Percentiles rank a stretch among this genome's conserved stretches.
Conservation (phyloP, 2,113 vertebrate species). For the Pavo muticus region DNA sequence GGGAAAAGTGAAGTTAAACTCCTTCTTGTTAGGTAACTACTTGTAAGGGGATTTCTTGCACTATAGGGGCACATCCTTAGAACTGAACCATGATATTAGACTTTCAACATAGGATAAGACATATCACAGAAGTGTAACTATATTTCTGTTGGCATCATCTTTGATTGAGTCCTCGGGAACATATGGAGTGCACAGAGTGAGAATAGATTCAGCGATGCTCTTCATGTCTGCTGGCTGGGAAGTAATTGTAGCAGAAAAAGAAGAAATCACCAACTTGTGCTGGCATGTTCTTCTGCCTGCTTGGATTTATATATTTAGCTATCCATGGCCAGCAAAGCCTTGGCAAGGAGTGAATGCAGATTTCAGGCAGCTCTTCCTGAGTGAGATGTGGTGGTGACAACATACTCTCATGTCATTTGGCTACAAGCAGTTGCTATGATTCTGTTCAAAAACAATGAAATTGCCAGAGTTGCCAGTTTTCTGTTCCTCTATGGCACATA, state of each 20-base stretch:
- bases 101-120: neutral
- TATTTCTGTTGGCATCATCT: constrained; percentile 23
- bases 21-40: neutral
- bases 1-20: neutral
- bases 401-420: neutral
- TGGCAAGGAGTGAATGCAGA: neutral
- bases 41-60: neutral
- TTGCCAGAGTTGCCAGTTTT: neutral
- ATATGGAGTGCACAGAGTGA: constrained; percentile 43
- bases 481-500: neutral
- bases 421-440: neutral
- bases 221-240: constrained; percentile 42
- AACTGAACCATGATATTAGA: neutral
- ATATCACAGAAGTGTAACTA: neutral
- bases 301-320: neutral
- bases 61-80: neutral
- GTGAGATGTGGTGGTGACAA: neutral
- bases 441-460: neutral
- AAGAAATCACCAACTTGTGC: constrained; percentile 56
- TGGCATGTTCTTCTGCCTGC: constrained; percentile 42
- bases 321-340: neutral
- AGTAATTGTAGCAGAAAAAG: constrained; percentile 13
- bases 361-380: neutral
- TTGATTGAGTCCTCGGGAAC: neutral
- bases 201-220: constrained; percentile 44